Percentiles rank a stretch among this genome's conserved stretches.
Conservation (phyloP, 2,888 invertebrate genomes). For the Catocala fraxini region DNA sequence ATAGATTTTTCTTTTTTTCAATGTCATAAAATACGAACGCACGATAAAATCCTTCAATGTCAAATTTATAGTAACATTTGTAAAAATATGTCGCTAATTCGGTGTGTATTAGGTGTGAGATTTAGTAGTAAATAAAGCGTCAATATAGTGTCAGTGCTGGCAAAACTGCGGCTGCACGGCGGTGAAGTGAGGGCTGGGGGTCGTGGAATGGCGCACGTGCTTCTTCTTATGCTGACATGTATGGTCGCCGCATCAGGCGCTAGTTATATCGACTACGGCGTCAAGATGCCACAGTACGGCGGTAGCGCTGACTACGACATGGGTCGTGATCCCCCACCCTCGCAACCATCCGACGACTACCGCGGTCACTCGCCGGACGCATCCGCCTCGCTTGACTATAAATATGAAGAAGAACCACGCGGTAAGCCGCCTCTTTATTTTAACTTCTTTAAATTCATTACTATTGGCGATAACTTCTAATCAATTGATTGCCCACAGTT, state of each 20-base stretch:
- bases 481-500: constrained; percentile 44
- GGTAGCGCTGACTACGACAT: constrained; percentile 60
- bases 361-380: constrained; percentile 66
- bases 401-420: constrained; percentile 65
- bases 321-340: constrained; percentile 39
- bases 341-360: constrained; percentile 61
- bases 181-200: constrained; percentile 20
- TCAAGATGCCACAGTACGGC: constrained; percentile 73
- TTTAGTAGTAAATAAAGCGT: constrained; percentile 24
- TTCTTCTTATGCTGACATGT: constrained; percentile 56
- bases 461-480: not conserved
- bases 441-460: not conserved
- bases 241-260: constrained; percentile 52
- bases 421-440: constrained; percentile 40
- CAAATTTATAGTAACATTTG: constrained; percentile 77
- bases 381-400: constrained; percentile 71
- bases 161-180: constrained; percentile 16
- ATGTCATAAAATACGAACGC: constrained; percentile 38
- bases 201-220: constrained; percentile 34
- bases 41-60: constrained; percentile 57
- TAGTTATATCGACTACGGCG: constrained; percentile 71
- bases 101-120: constrained; percentile 41
- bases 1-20: constrained; percentile 7
- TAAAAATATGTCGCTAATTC: constrained; percentile 68
- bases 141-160: constrained; percentile 31